A percentile compares a stretch with the other conserved stretches of the same genome.
These are phyloP conservation scores for Eupsittula cactorum DNA, from an alignment of 2,113 vertebrate genomes.

Conservation along the genomic window DNA sequence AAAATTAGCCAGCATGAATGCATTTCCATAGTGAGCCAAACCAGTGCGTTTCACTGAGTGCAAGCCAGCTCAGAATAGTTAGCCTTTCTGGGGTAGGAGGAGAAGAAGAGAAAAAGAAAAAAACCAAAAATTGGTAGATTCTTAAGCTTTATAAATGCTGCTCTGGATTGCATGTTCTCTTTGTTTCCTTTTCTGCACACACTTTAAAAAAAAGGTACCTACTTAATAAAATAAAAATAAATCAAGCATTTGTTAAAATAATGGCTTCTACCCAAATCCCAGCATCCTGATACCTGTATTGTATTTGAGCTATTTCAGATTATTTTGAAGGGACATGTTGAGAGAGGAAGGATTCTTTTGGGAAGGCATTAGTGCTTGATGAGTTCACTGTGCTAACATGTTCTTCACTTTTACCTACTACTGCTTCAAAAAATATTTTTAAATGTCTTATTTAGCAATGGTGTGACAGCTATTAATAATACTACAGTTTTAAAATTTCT, in stretches of 20 bases:
- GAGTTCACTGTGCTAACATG: not conserved
- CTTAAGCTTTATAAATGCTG: not conserved
- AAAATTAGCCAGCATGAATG: not conserved
- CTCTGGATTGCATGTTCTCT: not conserved
- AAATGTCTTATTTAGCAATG: constrained; percentile 34
- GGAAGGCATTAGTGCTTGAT: not conserved
- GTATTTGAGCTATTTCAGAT: not conserved
- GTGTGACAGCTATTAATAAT: constrained; percentile 37
- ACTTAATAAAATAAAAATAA: not conserved
- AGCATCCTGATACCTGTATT: not conserved
- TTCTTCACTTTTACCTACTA: constrained; percentile 21
- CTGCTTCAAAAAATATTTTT: constrained; percentile 17
- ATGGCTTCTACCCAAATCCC: not conserved
- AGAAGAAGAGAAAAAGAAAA: not conserved
- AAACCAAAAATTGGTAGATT: not conserved
- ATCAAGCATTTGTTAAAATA: not conserved
- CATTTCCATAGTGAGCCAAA: not conserved
- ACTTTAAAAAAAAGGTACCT: not conserved
- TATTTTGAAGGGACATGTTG: not conserved
- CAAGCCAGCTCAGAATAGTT: not conserved
- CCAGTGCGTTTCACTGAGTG: not conserved
- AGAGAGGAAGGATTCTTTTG: not conserved
- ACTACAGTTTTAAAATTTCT: constrained; percentile 24
- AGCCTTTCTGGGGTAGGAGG: rapidly evolving
- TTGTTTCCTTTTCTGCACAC: not conserved